Base-by-base conservation (phyloP, 1,140 invertebrate genomes). In the Conus ventricosus region DNA sequence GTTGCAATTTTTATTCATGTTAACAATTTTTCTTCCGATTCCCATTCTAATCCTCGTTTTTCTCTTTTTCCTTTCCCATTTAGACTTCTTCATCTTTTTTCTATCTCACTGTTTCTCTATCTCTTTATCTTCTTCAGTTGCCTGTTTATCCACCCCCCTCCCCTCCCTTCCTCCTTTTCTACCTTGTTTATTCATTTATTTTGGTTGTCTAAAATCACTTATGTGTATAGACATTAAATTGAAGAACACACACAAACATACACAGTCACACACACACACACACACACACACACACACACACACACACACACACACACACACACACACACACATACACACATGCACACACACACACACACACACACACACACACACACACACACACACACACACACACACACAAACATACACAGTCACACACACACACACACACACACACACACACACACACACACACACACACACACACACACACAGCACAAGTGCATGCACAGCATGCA, bases 191-290 rank as follows among this genome's bases (percentile, higher is more conserved):
- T n/a, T n/a, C n/a, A n/a, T n/a, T n/a, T n/a, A n/a, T n/a, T n/a
- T n/a, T n/a, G n/a, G n/a, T n/a, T n/a, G n/a, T n/a, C n/a, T n/a
- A n/a, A n/a, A n/a, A n/a, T n/a, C n/a, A n/a, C n/a, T n/a, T n/a
- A n/a, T n/a, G n/a, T n/a, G n/a, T n/a, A n/a, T n/a, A n/a, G n/a
- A n/a, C n/a, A n/a, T n/a, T n/a, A n/a, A n/a, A n/a, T n/a, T n/a
- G n/a, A n/a, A n/a, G n/a, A n/a, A 39, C 23, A 39, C 76, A 78
- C 23, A 5, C 23, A 39, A 2, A 78, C 23, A 5, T 2, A 78
- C 76, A 78, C 23, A 78, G n/a, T n/a, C 76, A 78, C 23, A 78
- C 76, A 11, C 10, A 78, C 76, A 78, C 23, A 78, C 76, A 78
- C 23, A 78, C 23, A 39, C 76, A 78, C 76, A 78, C 20, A 39